phyloP scores from a whole-genome alignment of 1,140 invertebrate genomes.

The Antheraea pernyi region DNA sequence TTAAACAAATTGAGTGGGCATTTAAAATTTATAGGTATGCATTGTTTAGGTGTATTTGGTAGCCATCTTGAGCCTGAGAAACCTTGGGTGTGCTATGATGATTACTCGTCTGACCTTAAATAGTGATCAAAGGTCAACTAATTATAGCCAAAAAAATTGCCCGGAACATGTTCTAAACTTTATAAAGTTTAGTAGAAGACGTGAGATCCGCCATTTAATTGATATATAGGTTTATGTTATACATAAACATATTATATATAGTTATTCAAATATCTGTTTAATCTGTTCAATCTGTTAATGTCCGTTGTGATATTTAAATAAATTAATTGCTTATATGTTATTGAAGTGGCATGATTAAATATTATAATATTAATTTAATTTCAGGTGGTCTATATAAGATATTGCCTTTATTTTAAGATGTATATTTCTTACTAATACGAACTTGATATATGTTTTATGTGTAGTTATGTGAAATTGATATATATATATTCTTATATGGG shows the following conservation, averaged over 20 bases:
- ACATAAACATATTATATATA: background rate
- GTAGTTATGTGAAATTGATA: no score
- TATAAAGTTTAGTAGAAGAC: conserved; percentile 36
- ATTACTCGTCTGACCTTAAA: conserved; percentile 49
- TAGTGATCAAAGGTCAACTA: conserved; percentile 44
- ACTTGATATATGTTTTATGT: no score
- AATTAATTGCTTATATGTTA: background rate
- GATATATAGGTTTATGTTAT: conserved; percentile 3
- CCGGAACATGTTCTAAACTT: conserved; percentile 41
- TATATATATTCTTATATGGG: no score
- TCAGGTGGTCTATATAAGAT: no score
- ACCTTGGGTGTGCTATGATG: conserved; percentile 37
- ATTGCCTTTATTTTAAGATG: no score
- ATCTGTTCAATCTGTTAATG: background rate
- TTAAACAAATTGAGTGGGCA: conserved; percentile 11
- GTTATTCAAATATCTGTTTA: background rate
- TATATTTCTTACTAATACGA: no score
- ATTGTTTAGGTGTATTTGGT: conserved; percentile 21
- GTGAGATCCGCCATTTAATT: conserved; percentile 40
- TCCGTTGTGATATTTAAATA: background rate
- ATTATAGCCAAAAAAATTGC: conserved; percentile 47
- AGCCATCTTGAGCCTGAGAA: conserved; percentile 7
- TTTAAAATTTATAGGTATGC: conserved; percentile 17
- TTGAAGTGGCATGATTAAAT: background rate
- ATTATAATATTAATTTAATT: no score